Base-by-base conservation (phyloP, 2,888 invertebrate genomes). In the Masnerella sp. region DNA sequence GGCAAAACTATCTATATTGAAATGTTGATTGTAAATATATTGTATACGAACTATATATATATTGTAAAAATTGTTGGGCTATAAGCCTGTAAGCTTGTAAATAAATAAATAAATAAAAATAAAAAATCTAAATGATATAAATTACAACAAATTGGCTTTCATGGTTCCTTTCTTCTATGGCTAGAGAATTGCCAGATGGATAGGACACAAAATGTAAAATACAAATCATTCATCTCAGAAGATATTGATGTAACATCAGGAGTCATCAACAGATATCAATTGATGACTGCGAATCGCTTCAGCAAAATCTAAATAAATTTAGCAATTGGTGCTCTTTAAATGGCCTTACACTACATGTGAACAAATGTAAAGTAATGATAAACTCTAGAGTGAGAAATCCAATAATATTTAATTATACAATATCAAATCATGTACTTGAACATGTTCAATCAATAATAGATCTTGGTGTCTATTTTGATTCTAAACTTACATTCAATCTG, bases 291-390 rank as follows among this genome's bases (percentile, higher is more conserved):
- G 14, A 14, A 14, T 5, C 2, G 1, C 14, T 36, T 14, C 36
- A 36, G 14, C 9, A 5, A 14, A 15, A 36, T 14, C 14, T 36
- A 9, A 9, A 36, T 12, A 14, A 12, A 3, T 32, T 32, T 3
- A 32, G n/a, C n/a, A n/a, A 36, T 14, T 36, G 36, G 36, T 36
- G 36, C 14, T 5, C 14, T 36, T 2, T 14, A 9, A 40, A 40
- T 18, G 40, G 18, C 3, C 15, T 17, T 2, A 17, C 17, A 9
- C 18, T 40, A 1, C 15, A 40, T 18, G 1, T 17, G 2, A 17
- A 40, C 8, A 40, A 40, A 40, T 40, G 40, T 40, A 40, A 40
- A 40, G 9, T 9, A 2, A 40, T 40, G 40, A 40, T 1, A 8
- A 17, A 17, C 8, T 15, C 40, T 40, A 40, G 17, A n/a, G 15